phyloP scores from a whole-genome alignment of 2,797 vertebrate genomes.

The Pogonophryne albipinna region DNA sequence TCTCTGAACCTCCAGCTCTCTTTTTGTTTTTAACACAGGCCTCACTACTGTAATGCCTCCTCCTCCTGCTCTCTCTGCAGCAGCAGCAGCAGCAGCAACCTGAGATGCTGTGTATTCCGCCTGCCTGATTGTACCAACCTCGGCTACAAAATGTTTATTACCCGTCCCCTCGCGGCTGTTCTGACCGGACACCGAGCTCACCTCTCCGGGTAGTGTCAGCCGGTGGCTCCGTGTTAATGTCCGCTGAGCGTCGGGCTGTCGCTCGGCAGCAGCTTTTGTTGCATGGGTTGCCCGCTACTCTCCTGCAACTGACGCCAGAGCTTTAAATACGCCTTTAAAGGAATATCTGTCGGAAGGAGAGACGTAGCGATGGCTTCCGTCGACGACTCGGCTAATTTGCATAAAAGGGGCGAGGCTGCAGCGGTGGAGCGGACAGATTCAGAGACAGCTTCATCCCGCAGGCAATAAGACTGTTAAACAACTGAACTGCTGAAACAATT shows the following conservation, averaged over 20 bases:
- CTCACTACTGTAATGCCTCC: conserved; percentile 64
- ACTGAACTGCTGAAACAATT: no score
- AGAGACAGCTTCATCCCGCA: no score
- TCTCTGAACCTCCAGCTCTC: conserved; percentile 24
- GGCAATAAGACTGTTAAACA: no score
- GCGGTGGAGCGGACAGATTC: neutral
- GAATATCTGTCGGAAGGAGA: conserved; percentile 79
- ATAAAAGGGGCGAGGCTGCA: conserved; percentile 71
- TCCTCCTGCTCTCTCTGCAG: conserved; percentile 40
- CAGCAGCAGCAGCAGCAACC: conserved; percentile 78
- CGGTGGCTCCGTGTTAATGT: conserved; percentile 48
- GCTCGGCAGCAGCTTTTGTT: conserved; percentile 53
- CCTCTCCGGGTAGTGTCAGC: conserved; percentile 69
- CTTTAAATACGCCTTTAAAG: conserved; percentile 86
- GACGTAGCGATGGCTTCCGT: conserved; percentile 76
- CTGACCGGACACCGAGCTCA: conserved; percentile 53
- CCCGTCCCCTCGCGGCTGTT: neutral
- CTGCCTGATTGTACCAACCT: conserved; percentile 42
- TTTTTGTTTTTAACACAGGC: conserved; percentile 68
- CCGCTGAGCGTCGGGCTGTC: conserved; percentile 56
- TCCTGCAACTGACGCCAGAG: conserved; percentile 68
- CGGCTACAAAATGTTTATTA: conserved; percentile 38
- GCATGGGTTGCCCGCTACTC: conserved; percentile 67
- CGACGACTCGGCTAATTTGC: conserved; percentile 68
- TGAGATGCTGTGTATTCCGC: conserved; percentile 77